Conservation (phyloP, 2,888 invertebrate species). For the Chaitophorus viminalis region DNA sequence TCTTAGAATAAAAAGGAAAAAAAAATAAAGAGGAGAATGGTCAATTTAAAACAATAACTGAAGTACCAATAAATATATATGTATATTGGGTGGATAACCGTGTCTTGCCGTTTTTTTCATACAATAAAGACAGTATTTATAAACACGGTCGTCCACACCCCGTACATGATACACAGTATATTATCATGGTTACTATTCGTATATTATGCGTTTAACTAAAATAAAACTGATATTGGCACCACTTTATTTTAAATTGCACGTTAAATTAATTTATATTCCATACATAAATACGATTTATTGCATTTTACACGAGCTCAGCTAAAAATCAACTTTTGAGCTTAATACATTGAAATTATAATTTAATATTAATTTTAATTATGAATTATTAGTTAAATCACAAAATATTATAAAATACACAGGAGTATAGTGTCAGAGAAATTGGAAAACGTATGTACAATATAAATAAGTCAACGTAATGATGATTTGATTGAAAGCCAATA, state of each 20-base stretch:
- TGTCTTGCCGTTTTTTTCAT: too few relatives aligned
- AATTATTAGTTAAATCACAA: not conserved
- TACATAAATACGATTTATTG: constrained; percentile 56
- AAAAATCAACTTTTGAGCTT: constrained; percentile 48
- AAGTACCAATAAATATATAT: not conserved
- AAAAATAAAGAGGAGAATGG: not conserved
- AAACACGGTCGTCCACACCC: too few relatives aligned
- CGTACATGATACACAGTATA: too few relatives aligned
- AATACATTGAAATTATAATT: constrained; percentile 30
- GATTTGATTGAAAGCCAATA: not conserved
- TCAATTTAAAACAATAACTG: not conserved
- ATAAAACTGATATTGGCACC: constrained; percentile 23
- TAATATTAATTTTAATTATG: not conserved
- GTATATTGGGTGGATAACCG: too few relatives aligned
- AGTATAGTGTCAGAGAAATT: not conserved
- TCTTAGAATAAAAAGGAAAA: not conserved
- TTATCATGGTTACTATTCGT: too few relatives aligned
- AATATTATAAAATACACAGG: not conserved
- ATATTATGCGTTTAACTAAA: not conserved
- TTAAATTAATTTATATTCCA: constrained; percentile 17
- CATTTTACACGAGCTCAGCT: constrained; percentile 59
- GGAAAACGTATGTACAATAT: constrained; percentile 39
- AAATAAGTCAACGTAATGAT: not conserved
- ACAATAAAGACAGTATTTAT: too few relatives aligned
- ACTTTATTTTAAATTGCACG: constrained; percentile 32